These are phyloP conservation scores for Trissoscelio sp. DNA, from an alignment of 2,888 invertebrate genomes.

Conservation along the genomic window DNA sequence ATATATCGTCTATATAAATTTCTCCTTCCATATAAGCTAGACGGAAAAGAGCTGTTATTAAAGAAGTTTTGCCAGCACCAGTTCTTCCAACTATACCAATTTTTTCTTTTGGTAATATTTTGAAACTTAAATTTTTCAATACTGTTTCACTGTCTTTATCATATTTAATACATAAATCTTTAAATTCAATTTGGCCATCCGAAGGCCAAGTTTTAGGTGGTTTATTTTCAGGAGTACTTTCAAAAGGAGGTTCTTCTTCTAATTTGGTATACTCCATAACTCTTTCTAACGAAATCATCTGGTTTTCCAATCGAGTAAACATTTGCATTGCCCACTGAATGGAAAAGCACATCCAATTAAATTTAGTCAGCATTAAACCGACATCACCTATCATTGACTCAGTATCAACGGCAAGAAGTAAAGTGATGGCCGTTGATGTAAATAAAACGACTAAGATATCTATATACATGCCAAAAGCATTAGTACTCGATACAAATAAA, in stretches of 20 bases:
- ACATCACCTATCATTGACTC: slow-evolving; percentile 83
- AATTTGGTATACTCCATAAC: slow-evolving; percentile 87
- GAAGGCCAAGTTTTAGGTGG: slow-evolving; percentile 85
- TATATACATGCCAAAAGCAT: slow-evolving; percentile 87
- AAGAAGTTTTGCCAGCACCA: slow-evolving; percentile 89
- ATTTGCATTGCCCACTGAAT: slow-evolving; percentile 88
- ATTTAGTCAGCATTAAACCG: slow-evolving; percentile 85
- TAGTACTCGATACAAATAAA: slow-evolving; percentile 87
- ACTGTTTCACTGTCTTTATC: slow-evolving; percentile 81
- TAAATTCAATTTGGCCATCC: slow-evolving; percentile 84
- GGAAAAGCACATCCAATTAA: slow-evolving; percentile 84
- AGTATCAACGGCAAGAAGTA: slow-evolving; percentile 84
- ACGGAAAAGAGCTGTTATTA: slow-evolving; percentile 88
- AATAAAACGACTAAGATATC: slow-evolving; percentile 87
- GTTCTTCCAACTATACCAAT: slow-evolving; percentile 87
- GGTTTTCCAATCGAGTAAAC: slow-evolving; percentile 85
- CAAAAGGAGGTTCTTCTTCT: slow-evolving; percentile 86
- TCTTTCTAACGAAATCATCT: slow-evolving; percentile 89
- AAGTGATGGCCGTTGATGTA: slow-evolving; percentile 86
- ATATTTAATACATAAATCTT: slow-evolving; percentile 85
- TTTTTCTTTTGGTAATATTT: slow-evolving; percentile 85
- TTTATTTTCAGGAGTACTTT: slow-evolving; percentile 77
- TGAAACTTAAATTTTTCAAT: slow-evolving; percentile 85
- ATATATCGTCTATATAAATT: slow-evolving; percentile 89
- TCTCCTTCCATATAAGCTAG: slow-evolving; percentile 87